phyloP scores from a whole-genome alignment of 2,888 invertebrate genomes.

The Drosophila mayaguana region DNA sequence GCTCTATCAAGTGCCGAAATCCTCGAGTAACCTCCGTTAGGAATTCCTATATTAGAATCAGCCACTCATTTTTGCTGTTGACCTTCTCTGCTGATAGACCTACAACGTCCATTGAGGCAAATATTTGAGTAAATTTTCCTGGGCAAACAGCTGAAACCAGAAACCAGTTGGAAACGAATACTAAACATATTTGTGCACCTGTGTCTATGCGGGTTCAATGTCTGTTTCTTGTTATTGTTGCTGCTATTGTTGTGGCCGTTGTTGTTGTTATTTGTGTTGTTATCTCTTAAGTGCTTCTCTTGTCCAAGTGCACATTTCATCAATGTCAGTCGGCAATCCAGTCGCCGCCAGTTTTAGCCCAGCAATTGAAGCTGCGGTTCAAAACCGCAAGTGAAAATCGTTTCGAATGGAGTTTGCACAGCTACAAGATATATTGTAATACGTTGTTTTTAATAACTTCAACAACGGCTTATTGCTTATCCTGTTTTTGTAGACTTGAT shows the following conservation, averaged over 20 bases:
- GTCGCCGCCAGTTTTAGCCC: slow-evolving; percentile 12
- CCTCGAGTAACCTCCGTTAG: neutral
- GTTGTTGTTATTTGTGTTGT: slow-evolving; percentile 22
- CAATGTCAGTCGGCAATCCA: slow-evolving; percentile 53
- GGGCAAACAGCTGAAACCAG: slow-evolving; percentile 4
- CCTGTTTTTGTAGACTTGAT: neutral
- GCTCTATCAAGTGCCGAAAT: neutral
- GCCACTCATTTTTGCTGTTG: neutral
- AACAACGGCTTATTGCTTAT: neutral
- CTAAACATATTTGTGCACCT: slow-evolving; percentile 59
- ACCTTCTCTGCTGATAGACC: slow-evolving; percentile 1
- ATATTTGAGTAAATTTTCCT: neutral
- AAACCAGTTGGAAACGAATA: slow-evolving; percentile 49
- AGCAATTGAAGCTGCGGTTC: slow-evolving; percentile 29
- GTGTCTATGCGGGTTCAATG: slow-evolving; percentile 48
- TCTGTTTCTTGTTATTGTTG: slow-evolving; percentile 16
- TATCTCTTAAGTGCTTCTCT: slow-evolving; percentile 38
- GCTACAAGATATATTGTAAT: slow-evolving; percentile 20
- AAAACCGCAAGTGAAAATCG: slow-evolving; percentile 18
- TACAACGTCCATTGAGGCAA: neutral
- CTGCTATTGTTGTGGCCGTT: neutral
- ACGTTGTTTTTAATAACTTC: neutral
- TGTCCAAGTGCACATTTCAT: slow-evolving; percentile 61
- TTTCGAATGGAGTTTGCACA: neutral
- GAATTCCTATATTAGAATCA: neutral